Evolutionary conservation across 1,140 invertebrate genomes (phyloP).

Genomic region (Bombus soroeensis): DNA sequence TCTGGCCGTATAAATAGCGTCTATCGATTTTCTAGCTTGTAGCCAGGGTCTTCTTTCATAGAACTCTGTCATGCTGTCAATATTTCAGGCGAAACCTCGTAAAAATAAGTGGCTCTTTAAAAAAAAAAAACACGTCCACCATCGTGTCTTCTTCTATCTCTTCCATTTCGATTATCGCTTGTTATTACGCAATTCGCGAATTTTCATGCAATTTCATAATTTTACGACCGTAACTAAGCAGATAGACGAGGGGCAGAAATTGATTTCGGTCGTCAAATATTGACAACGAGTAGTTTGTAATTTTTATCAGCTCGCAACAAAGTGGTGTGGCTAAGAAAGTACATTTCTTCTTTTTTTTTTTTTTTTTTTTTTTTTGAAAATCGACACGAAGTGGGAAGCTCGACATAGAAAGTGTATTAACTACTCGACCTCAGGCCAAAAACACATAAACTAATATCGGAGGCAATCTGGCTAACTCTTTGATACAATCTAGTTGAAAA

Average conservation of each 20-base stretch:
- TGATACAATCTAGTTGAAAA: not conserved
- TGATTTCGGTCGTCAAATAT: too few species aligned
- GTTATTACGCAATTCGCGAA: not conserved
- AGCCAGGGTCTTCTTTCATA: conserved; percentile 33
- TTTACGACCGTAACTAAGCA: too few species aligned
- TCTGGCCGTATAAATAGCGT: conserved; percentile 56
- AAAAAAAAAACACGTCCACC: not conserved
- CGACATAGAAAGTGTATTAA: too few species aligned
- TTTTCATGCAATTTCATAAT: too few species aligned
- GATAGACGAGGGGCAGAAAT: too few species aligned
- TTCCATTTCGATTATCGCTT: not conserved
- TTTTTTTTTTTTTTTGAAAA: too few species aligned
- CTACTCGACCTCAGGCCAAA: too few species aligned
- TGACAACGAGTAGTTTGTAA: too few species aligned
- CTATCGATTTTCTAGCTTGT: conserved; percentile 53
- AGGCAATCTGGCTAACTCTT: not conserved
- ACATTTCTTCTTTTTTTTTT: too few species aligned
- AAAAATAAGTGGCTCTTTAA: conserved; percentile 20
- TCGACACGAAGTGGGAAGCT: too few species aligned
- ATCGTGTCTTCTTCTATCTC: not conserved
- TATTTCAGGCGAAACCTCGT: conserved; percentile 43
- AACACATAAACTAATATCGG: not conserved
- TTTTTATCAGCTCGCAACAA: too few species aligned
- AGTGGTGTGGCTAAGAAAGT: too few species aligned
- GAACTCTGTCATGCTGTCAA: conserved; percentile 28